Base-by-base conservation (phyloP, 1,140 invertebrate genomes). In the Drosophila ambigua region DNA sequence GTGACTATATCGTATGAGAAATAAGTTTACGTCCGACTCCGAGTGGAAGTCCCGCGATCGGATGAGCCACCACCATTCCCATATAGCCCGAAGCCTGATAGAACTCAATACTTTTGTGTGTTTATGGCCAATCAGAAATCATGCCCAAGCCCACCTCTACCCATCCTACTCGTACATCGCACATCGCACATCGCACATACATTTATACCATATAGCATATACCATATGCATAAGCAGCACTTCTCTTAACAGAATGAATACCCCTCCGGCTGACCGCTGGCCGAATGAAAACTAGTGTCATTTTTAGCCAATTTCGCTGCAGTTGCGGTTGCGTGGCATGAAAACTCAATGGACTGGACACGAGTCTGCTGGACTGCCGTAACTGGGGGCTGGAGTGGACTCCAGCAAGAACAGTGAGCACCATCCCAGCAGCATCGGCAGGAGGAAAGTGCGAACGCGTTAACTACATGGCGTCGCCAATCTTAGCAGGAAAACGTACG, bases 71-170 rank as follows among this genome's bases (percentile, higher is more conserved):
- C 63, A 59, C 24, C 50, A 53, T 77, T 35, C 26, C 68, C 77
- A 72, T 81, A 87, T 85, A 75, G 81, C 81, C 81, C 78, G 74
- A 78, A 87, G 81, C 81, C 77, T 78, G 77, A 81, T 81, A 85
- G 81, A 85, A 85, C 81, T 87, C 81, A 85, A 85, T 87, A 85
- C 81, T 85, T 85, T 85, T 85, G 81, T 85, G 82, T 85, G 81
- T 87, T 85, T 85, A 84, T 84, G 78, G 77, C 82, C 81, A 85
- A 85, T 85, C 81, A 87, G 82, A 87, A 85, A 85, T 87, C 81
- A 85, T 85, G 82, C 81, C 81, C 81, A 85, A 61, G 76, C 76
- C 80, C 80, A 84, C 78, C 82, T 85, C 77, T 63, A 49, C 67
- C 64, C 52, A 43, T 55, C 48, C 45, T 48, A 51, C 45, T 6